Conservation (phyloP, 2,888 invertebrate genomes). For the Lithophane socia region DNA sequence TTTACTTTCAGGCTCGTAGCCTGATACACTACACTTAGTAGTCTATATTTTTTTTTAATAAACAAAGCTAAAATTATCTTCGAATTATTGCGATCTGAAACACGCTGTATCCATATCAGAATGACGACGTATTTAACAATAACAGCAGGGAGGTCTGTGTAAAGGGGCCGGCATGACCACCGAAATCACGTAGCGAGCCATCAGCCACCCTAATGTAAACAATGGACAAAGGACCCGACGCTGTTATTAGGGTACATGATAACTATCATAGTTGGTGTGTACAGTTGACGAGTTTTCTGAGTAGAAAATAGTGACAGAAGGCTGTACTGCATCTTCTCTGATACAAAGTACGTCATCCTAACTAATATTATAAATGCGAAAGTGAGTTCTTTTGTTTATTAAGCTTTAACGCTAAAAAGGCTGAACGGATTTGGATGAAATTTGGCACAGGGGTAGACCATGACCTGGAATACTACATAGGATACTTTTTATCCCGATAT, state of each 20-base stretch:
- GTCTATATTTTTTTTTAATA: not conserved
- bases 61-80: accelerated
- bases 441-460: no score
- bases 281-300: slow-evolving; percentile 49
- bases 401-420: no score
- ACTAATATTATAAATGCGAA: no score
- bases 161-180: slow-evolving; percentile 88
- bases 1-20: no score
- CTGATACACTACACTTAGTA: not conserved
- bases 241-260: slow-evolving; percentile 84
- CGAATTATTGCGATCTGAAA: slow-evolving; percentile 36
- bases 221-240: slow-evolving; percentile 88
- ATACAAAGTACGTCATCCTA: not conserved
- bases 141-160: slow-evolving; percentile 87
- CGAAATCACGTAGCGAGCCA: slow-evolving; percentile 86
- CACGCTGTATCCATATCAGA: slow-evolving; percentile 77
- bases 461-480: no score
- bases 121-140: slow-evolving; percentile 84
- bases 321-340: not conserved
- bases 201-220: slow-evolving; percentile 89
- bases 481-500: no score
- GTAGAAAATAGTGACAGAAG: not conserved
- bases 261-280: slow-evolving; percentile 74
- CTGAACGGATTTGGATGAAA: no score
- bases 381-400: no score